Evolutionary conservation across 53 echinoderm and acorn worm species (phyloP), one percentile per base, ranked within the genome.

Genomic region (Holothuria scabra): DNA sequence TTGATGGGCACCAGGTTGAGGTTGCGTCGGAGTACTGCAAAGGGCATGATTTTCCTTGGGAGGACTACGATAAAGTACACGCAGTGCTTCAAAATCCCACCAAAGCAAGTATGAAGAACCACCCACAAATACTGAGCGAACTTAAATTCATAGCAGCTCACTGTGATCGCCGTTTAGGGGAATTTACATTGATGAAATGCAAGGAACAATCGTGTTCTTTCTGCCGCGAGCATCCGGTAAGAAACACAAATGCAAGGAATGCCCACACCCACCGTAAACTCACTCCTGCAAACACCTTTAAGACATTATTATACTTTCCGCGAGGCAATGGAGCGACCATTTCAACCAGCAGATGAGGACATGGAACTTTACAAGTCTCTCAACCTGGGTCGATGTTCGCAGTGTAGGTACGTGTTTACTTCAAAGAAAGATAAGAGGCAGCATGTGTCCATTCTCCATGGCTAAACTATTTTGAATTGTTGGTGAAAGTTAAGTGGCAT

Each of bases 11-110:
- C 30, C 0, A 21, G 12, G 23, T 64, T 26, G 64, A 64, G 0
- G 64, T 64, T 12, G 5, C 64, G 5, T 64, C 64, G 1, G 28
- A 64, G 23, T 64, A 64, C 5, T 64, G 64, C 23, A 64, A 25
- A 64, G 64, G 64, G 30, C 64, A 64, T 5, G 64, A 64, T 64
- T 64, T 64, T 64, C 64, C 64, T 64, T 64, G 64, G 64, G 64
- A 1, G 30, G 64, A 64, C 5, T 64, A 64, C 20, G 28, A 4
- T 64, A 64, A 1, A 3, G 46, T 63, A 2, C 62, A 63, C 5
- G 12, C 0, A 0, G 21, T 12, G 1, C 46, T 81, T 4, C 7
- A 63, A 25, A 13, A 21, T 8, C 37, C 12, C 0, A 63, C 82
- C 11, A 62, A 16, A 41, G 25, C 32, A 29, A 81, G 32, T 33